Percentiles rank a stretch among this genome's conserved stretches.
phyloP scores from a whole-genome alignment of 2,113 vertebrate genomes.

The Egretta garzetta region DNA sequence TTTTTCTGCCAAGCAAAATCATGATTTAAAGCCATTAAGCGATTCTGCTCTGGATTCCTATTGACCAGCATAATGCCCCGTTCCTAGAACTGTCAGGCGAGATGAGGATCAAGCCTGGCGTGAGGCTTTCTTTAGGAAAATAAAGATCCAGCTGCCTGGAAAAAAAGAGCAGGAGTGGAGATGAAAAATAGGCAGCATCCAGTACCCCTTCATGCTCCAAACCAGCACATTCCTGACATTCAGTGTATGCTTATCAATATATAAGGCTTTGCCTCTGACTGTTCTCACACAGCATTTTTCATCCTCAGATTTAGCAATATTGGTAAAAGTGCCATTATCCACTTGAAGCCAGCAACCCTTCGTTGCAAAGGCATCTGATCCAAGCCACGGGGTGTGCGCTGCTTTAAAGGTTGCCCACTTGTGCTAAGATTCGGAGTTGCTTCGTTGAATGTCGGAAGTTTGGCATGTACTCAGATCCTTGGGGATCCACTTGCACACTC shows the following conservation, averaged over 20 bases:
- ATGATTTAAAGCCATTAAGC: background rate
- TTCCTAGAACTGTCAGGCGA: constrained; percentile 11
- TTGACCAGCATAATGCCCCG: background rate
- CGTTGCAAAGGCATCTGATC: background rate
- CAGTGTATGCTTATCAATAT: too few relatives aligned
- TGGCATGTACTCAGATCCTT: background rate
- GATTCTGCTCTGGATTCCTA: background rate
- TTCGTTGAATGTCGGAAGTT: background rate
- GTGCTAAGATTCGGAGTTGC: background rate
- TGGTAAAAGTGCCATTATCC: background rate
- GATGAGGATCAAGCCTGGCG: background rate
- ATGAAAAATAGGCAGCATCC: background rate
- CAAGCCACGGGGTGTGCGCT: background rate
- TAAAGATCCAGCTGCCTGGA: background rate
- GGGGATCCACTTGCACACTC: rapidly evolving
- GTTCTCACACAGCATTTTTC: background rate
- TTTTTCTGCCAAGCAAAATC: background rate
- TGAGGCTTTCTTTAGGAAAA: background rate
- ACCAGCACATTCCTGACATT: background rate
- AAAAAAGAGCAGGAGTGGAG: background rate
- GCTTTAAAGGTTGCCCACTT: background rate
- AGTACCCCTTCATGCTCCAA: background rate
- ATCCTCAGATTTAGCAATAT: background rate
- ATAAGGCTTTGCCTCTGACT: background rate
- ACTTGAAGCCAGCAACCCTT: background rate